Conservation (phyloP, 2,797 vertebrate genomes). For the Halcyon smyrnensis region DNA sequence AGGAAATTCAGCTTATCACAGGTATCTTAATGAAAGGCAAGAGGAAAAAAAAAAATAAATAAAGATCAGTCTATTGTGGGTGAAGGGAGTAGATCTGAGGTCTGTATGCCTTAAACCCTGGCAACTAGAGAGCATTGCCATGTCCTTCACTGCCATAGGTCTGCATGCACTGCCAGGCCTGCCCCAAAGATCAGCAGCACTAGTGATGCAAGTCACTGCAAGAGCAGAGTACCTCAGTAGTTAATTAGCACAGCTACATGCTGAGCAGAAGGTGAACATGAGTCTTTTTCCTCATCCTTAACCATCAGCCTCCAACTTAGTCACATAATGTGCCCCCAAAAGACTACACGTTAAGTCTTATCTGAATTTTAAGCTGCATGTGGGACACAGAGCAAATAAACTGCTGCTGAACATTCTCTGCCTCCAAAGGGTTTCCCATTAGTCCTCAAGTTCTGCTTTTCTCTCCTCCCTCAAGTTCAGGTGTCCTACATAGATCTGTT, state of each 20-base stretch:
- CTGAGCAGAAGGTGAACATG: neutral
- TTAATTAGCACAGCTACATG: neutral
- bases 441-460: neutral
- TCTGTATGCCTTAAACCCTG: neutral
- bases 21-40: neutral
- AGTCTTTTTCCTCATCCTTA: neutral
- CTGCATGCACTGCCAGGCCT: neutral
- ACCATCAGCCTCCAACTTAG: neutral
- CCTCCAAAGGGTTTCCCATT: neutral
- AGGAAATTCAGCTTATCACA: neutral
- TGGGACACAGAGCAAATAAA: neutral
- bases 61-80: neutral
- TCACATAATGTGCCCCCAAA: neutral
- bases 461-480: neutral
- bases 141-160: neutral
- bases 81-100: neutral
- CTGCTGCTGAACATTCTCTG: neutral
- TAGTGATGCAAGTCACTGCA: neutral
- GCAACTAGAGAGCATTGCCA: neutral
- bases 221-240: neutral
- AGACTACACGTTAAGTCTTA: neutral
- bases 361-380: neutral
- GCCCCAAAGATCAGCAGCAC: neutral
- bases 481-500: neutral
- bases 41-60: neutral